These are phyloP conservation scores for Ochropleura plecta DNA, from an alignment of 2,888 invertebrate species.

Conservation along the genomic window DNA sequence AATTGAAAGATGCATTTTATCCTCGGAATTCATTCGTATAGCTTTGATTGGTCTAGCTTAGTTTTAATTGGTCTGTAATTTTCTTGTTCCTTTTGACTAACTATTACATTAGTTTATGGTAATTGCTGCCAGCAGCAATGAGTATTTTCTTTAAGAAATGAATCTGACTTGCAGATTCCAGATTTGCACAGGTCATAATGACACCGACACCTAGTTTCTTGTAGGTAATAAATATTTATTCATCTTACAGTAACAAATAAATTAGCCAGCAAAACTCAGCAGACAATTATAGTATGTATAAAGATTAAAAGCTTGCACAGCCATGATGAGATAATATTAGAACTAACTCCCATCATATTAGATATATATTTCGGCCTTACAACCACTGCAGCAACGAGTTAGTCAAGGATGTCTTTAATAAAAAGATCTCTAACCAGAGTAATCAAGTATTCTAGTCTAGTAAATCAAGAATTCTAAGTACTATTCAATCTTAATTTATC, in stretches of 20 bases:
- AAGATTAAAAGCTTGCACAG: no score
- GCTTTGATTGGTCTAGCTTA: background rate
- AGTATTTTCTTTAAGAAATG: background rate
- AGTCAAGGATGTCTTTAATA: background rate
- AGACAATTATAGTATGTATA: background rate
- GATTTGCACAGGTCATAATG: background rate
- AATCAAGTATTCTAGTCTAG: no score
- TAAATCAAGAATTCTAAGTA: conserved; percentile 1
- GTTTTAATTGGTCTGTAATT: conserved; percentile 19
- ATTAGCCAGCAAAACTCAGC: background rate
- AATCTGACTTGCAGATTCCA: conserved; percentile 17
- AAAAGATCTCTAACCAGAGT: background rate
- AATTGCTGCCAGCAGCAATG: background rate
- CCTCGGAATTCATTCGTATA: background rate
- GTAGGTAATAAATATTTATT: background rate
- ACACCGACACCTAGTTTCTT: background rate
- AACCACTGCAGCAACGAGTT: no score
- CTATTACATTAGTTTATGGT: background rate
- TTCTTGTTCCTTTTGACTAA: conserved; percentile 15
- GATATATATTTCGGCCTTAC: no score
- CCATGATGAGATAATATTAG: no score
- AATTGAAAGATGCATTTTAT: conserved; percentile 6
- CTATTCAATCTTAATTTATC: conserved; percentile 23
- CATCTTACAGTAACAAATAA: no score
- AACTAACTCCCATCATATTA: no score